Conservation (phyloP, 1,140 invertebrate species). For the Habropoda laboriosa region DNA sequence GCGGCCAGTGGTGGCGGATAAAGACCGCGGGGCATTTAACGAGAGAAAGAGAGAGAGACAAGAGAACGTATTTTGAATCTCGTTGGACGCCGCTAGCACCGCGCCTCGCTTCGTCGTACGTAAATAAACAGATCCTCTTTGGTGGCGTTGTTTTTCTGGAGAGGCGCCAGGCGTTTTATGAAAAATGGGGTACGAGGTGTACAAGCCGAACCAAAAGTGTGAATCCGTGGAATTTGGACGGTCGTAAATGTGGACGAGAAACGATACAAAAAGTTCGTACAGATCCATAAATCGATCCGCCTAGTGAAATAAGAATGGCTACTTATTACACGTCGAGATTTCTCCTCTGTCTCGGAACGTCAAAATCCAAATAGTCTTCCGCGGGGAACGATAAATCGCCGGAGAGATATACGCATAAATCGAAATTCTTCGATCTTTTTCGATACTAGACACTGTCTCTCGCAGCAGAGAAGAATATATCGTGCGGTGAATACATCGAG, state of each 20-base stretch:
- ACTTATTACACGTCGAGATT: not conserved
- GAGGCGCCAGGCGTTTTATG: not conserved
- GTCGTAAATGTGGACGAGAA: not conserved
- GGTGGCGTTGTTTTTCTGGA: not conserved
- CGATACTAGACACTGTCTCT: too few relatives aligned
- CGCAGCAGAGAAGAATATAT: too few relatives aligned
- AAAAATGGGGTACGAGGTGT: not conserved
- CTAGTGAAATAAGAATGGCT: rapidly evolving
- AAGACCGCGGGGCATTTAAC: not conserved
- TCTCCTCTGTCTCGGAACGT: too few relatives aligned
- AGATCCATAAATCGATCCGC: not conserved
- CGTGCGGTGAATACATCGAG: too few relatives aligned
- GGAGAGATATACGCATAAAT: too few relatives aligned
- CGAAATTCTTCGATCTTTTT: not conserved
- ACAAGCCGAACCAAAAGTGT: not conserved
- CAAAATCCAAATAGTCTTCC: too few relatives aligned
- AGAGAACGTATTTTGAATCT: not conserved
- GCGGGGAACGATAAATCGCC: too few relatives aligned
- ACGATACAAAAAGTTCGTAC: too few relatives aligned
- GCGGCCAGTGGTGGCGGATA: too few relatives aligned
- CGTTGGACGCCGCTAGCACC: not conserved
- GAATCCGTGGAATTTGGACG: not conserved
- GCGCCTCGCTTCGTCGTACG: not conserved
- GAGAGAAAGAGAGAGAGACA: not conserved
- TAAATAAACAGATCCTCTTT: conserved; percentile 14